phyloP scores from a whole-genome alignment of 2,113 vertebrate genomes.

The Ciconia maguari region DNA sequence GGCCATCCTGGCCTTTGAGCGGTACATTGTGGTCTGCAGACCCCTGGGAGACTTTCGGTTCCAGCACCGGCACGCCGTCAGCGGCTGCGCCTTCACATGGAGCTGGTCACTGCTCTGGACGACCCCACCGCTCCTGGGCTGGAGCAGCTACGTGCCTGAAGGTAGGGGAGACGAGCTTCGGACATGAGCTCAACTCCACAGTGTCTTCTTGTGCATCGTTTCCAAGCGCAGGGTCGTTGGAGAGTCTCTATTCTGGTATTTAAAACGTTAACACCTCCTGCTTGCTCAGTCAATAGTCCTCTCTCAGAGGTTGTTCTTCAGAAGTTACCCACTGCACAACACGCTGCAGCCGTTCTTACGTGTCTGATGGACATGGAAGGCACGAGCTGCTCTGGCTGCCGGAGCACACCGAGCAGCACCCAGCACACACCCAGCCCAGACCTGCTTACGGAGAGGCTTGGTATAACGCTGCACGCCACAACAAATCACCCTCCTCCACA shows the following conservation, averaged over 20 bases:
- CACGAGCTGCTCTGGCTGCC: background rate
- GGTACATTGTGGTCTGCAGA: slow-evolving; percentile 69
- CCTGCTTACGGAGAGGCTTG: too few relatives aligned
- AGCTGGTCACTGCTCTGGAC: slow-evolving; percentile 67
- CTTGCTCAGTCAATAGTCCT: background rate
- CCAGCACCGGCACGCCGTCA: slow-evolving; percentile 43
- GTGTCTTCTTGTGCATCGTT: rapidly evolving
- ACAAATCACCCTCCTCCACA: background rate
- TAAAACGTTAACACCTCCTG: background rate
- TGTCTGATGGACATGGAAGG: background rate
- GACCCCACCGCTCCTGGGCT: slow-evolving; percentile 61
- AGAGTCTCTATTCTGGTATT: background rate
- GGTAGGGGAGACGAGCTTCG: background rate
- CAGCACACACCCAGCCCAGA: background rate
- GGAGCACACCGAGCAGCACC: background rate
- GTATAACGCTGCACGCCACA: rapidly evolving
- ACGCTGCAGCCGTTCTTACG: rapidly evolving
- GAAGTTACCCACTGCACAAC: background rate
- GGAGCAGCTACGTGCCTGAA: slow-evolving; percentile 74
- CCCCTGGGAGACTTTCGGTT: slow-evolving; percentile 67
- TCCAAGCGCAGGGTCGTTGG: background rate
- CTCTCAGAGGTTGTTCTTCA: background rate
- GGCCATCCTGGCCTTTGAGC: slow-evolving; percentile 69
- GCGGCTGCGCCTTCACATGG: slow-evolving; percentile 66
- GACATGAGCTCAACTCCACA: rapidly evolving